phyloP scores from a whole-genome alignment of 2,797 vertebrate species.

The Intellagama lesueurii region DNA sequence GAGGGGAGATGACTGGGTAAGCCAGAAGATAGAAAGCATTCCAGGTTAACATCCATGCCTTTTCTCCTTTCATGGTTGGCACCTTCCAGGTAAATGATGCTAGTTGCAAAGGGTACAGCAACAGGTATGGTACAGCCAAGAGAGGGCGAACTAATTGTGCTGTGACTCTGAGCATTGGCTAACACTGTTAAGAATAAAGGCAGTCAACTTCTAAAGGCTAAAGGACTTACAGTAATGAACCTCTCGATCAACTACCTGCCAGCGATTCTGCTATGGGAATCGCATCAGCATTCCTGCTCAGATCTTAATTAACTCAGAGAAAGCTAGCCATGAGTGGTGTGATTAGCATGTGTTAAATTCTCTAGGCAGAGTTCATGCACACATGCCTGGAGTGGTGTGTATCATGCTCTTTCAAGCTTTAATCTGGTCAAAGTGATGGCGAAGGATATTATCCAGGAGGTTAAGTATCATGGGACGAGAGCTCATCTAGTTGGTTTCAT shows the following conservation, averaged over 20 bases:
- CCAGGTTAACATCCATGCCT: background rate
- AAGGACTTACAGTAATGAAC: background rate
- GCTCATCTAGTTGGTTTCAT: background rate
- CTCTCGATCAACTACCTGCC: conserved; percentile 1
- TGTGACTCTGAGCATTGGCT: background rate
- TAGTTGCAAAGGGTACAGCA: background rate
- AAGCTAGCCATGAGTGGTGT: background rate
- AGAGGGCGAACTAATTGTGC: background rate
- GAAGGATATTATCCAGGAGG: background rate
- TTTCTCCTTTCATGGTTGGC: background rate
- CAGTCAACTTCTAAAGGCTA: background rate
- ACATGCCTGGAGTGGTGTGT: background rate
- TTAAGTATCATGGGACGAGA: background rate
- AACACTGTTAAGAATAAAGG: too few species aligned
- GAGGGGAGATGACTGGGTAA: background rate
- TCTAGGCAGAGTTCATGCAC: background rate
- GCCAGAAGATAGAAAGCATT: too few species aligned
- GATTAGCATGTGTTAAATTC: background rate
- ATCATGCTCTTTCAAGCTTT: background rate
- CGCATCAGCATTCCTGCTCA: background rate
- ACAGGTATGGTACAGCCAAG: background rate
- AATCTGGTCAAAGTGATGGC: background rate
- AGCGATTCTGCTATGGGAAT: background rate
- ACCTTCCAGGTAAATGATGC: background rate
- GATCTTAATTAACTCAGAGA: conserved; percentile 16